Base-by-base conservation (phyloP, 2,888 invertebrate species). In the Chamaedrilus cognettii region DNA sequence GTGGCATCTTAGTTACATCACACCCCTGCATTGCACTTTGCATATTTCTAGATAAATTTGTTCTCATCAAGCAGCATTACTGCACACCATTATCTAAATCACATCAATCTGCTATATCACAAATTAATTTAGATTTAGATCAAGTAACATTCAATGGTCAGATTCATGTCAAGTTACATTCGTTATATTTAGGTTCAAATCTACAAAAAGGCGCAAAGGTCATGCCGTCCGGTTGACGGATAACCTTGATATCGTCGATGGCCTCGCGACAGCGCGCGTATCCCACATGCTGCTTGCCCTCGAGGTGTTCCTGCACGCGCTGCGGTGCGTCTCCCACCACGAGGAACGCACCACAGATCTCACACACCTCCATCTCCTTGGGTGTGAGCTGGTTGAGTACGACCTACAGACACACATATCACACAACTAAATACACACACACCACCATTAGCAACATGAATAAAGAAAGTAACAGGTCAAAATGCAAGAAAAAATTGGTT, bases 281-380 rank as follows among this genome's bases (percentile, higher is more conserved):
- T 80, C 98, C 98, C 72, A 96, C 91, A 86, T 99, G 99, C 84
- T 98, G 98, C 86, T 99, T 99, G 34, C 98, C 99, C 88, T 94
- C 94, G 66, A 98, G 86, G 86, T 99, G 98, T 83, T 99, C 98
- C 78, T 98, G 97, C 67, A 98, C 93, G 69, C 99, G 88, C 80
- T 96, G 96, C 80, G 96, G 97, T 2, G 97, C 98, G 85, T 99
- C 98, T 7, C 96, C 97, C 7, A 98, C 95, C 77, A 99, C 98
- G n/a, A 99, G 88, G 85, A 99, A 96, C 5, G 98, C 97, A 1
- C 98, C 98, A 83, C 98, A 99, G 1, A 96, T 94, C 75, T 95
- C 93, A 84, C 98, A 99, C 1, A 98, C 98, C 85, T 97, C 96
- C 97, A 98, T 97, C 83, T 95, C 95, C 84, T 98, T 97, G 83